Conservation (phyloP, 2,888 invertebrate genomes). For the Lumbricus terrestris region DNA sequence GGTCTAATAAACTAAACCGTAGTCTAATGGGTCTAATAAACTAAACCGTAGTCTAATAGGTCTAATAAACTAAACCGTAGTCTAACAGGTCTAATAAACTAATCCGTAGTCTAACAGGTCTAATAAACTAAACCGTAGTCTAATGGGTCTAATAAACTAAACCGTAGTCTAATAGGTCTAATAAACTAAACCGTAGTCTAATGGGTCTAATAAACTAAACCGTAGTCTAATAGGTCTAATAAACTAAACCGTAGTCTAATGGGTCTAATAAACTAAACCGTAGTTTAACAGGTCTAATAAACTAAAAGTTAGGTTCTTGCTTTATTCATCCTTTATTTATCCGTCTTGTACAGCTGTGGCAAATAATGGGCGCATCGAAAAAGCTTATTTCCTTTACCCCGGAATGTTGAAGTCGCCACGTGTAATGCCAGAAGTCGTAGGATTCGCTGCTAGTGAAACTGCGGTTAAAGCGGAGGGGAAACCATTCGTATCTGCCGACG, state of each 20-base stretch:
- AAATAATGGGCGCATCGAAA: not conserved
- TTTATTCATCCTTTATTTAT: not conserved
- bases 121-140: not conserved
- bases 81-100: not conserved
- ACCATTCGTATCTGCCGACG: slow-evolving; percentile 28
- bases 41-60: not conserved
- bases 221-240: not conserved
- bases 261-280: not conserved
- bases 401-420: slow-evolving; percentile 20
- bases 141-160: not conserved
- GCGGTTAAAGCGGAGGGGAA: slow-evolving; percentile 25
- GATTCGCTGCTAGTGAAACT: slow-evolving; percentile 25
- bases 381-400: slow-evolving; percentile 18
- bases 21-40: not conserved
- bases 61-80: not conserved
- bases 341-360: not conserved
- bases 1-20: not conserved
- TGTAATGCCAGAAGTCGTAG: slow-evolving; percentile 26
- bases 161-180: not conserved
- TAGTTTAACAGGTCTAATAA: not conserved
- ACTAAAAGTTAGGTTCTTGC: not conserved
- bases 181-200: not conserved
- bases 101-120: no score
- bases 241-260: not conserved
- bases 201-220: not conserved